Evolutionary conservation across 35 echinoderm and acorn worm genomes (phyloP), one percentile per base, ranked within the genome.

Genomic region (Diadema setosum): DNA sequence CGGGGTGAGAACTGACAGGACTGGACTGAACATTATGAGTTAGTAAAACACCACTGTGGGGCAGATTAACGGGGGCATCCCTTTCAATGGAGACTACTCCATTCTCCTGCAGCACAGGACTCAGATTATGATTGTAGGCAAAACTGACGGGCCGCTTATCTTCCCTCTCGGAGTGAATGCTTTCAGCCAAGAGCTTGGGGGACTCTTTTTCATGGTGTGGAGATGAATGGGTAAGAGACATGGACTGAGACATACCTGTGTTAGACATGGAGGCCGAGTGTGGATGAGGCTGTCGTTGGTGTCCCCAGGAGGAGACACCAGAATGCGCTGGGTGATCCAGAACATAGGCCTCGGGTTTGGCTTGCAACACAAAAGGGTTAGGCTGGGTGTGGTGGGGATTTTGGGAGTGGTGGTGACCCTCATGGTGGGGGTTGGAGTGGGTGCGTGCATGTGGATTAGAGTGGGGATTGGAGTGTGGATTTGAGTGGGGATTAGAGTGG

Each of bases 111-210:
- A 41, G 73, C 27, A 78, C 58, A 26, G 87, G 87, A 46, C 87
- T 90, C 31, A 90, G 58, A 44, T 90, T 83, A 25, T 56, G 39
- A 29, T 39, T 36, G 58, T 65, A 90, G 25, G 76, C 73, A 75
- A 90, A 59, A 18, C 45, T 16, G n/a, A 90, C 80, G 16, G 87
- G 87, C 46, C 80, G 63, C 17, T 63, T 81, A 27, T 49, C 33
- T 4, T 25, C 33, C 20, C 40, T 69, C 69, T 94, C 93, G 23
- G 57, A 82, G 44, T 94, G 81, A 1, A 80, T 42, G 29, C 46
- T 20, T 8, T 94, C 93, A 6, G 93, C 93, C 61, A 85, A 82
- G 82, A 94, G 65, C 45, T 94, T 94, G 58, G 82, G 39, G 18
- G 93, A 94, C 74, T 94, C 93, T 65, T 65, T 76, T 46, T 80